A percentile compares a stretch with the other conserved stretches of the same genome.
Conservation (phyloP, 2,888 invertebrate genomes). For the Malthinus seriepunctatus region DNA sequence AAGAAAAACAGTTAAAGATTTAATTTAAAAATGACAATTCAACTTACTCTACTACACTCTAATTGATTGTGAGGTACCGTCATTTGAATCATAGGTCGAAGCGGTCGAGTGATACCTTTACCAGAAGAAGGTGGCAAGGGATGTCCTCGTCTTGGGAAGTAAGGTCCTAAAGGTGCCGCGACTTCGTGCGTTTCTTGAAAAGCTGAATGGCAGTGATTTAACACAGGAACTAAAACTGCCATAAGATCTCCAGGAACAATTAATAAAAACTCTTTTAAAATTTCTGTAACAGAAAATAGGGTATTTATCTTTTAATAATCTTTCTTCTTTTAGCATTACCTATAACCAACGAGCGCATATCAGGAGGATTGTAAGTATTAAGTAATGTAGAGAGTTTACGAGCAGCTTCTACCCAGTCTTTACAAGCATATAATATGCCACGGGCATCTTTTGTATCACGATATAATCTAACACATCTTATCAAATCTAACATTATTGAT, state of each 20-base stretch:
- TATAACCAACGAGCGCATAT: conserved; percentile 78
- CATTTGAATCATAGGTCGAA: conserved; percentile 84
- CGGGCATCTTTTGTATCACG: conserved; percentile 70
- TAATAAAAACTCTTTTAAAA: conserved; percentile 77
- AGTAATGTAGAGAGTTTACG: conserved; percentile 83
- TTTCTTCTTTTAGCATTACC: conserved; percentile 50
- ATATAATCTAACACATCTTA: conserved; percentile 71
- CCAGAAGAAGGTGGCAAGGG: conserved; percentile 60
- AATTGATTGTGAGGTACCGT: conserved; percentile 77
- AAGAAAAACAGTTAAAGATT: background rate
- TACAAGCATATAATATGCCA: conserved; percentile 69
- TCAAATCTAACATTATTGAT: conserved; percentile 73
- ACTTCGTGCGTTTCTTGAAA: conserved; percentile 75
- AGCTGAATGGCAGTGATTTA: conserved; percentile 82
- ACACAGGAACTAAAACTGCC: conserved; percentile 79
- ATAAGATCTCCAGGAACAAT: conserved; percentile 80
- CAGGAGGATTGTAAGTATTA: conserved; percentile 86
- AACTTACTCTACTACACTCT: conserved; percentile 65
- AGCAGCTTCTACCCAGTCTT: conserved; percentile 89
- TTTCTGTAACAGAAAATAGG: conserved; percentile 56
- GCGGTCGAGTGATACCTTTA: conserved; percentile 70
- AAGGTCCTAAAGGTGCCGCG: conserved; percentile 73
- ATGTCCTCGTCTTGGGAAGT: conserved; percentile 73
- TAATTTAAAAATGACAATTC: background rate
- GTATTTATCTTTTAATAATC: background rate